These are phyloP conservation scores for Eulemur macaco DNA, from an alignment of 2,113 vertebrate genomes.

Conservation along the genomic window DNA sequence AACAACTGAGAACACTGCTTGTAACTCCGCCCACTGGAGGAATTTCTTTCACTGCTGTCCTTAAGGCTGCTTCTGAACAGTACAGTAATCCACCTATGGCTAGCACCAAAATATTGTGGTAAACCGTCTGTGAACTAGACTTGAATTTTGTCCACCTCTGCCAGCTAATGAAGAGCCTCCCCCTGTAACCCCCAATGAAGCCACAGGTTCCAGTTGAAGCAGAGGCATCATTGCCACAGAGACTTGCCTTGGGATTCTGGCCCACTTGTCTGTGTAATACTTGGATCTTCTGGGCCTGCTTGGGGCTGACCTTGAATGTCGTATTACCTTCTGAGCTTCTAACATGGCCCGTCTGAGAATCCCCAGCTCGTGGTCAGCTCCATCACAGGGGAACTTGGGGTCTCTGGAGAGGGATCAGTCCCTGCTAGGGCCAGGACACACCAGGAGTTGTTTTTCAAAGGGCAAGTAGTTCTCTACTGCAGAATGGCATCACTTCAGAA, in stretches of 20 bases:
- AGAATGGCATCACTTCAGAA: not conserved
- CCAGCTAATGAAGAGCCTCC: not conserved
- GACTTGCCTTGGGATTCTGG: not conserved
- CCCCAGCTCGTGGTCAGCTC: not conserved
- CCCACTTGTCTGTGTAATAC: not conserved
- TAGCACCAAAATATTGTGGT: not conserved
- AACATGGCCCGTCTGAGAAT: not conserved
- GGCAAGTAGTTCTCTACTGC: not conserved
- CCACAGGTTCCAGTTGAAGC: not conserved
- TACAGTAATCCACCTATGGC: not conserved
- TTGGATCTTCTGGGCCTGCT: not conserved
- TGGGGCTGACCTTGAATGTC: not conserved
- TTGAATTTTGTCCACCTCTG: not conserved
- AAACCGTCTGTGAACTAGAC: not conserved
- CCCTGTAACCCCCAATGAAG: not conserved
- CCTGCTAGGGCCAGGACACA: not conserved
- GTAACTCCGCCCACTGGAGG: not conserved
- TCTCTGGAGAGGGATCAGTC: not conserved
- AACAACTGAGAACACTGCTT: not conserved
- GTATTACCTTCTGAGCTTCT: not conserved
- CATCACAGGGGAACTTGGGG: not conserved
- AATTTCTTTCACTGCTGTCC: not conserved
- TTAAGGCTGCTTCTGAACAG: not conserved
- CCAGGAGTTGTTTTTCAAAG: not conserved
- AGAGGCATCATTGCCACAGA: not conserved